These are phyloP conservation scores for Lutjanus argentimaculatus DNA, from an alignment of 2,797 vertebrate genomes.

Conservation along the genomic window DNA sequence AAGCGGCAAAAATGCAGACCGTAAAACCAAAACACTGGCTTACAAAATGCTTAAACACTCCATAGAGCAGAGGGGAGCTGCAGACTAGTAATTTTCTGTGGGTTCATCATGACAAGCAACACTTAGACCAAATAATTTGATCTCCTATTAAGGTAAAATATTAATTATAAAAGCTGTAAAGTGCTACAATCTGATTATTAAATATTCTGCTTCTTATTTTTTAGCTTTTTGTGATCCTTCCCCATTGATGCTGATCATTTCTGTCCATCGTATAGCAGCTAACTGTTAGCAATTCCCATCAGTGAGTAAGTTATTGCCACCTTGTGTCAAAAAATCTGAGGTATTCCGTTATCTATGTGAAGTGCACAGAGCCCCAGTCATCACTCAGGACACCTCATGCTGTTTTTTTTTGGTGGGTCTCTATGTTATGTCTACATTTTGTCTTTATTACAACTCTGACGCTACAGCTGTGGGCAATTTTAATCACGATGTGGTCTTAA, in stretches of 20 bases:
- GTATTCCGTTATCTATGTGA: background rate
- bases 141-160: background rate
- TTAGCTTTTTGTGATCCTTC: too few relatives aligned
- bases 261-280: too few relatives aligned
- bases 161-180: background rate
- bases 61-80: too few relatives aligned
- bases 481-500: background rate
- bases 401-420: constrained; percentile 1
- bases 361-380: constrained; percentile 15
- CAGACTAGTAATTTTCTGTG: too few relatives aligned
- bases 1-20: background rate
- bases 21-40: background rate
- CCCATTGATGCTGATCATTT: background rate
- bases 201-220: background rate
- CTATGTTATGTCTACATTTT: constrained; percentile 50
- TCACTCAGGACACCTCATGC: background rate
- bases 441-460: constrained; percentile 39
- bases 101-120: too few relatives aligned
- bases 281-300: background rate
- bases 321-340: background rate
- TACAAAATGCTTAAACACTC: background rate
- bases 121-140: too few relatives aligned
- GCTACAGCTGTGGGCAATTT: constrained; percentile 49
- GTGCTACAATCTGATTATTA: too few relatives aligned
- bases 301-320: background rate